Evolutionary conservation across 2,113 vertebrate genomes (phyloP), one percentile per base, ranked within the genome.

Genomic region (Amphiprion percula): DNA sequence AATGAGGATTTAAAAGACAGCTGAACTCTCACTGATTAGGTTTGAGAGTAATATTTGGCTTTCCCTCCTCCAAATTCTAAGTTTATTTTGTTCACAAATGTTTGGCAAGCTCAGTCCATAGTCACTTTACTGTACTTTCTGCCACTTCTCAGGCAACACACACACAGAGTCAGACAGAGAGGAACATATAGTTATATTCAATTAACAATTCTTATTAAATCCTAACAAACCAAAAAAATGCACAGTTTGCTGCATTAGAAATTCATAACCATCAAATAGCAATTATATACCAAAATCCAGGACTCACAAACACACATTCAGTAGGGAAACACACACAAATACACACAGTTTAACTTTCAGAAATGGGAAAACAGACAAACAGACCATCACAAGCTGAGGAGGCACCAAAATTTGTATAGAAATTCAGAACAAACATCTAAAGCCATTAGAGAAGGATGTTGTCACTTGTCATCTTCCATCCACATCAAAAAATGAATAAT

Each of bases 1-100:
- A 85, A 96, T 94, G 95, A 94, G 94, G 93, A 96, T 96, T 95
- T 96, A 94, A 94, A 95, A 84, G 66, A 79, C 94, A 96, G 92
- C 93, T 82, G 90, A 95, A 96, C 94, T 95, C 93, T 91, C 62
- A 91, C 89, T 94, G 94, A 95, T 96, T 93, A 91, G 83, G 80
- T 91, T 87, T 95, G 84, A 94, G 33, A 68, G 44, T 62, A 53
- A 84, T 77, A 80, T 78, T 80, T 77, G 63, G 28, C 66, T 75
- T 28, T 21, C 54, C 59, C 37, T 28, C 64, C 47, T 56, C 28
- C 23, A 87, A 86, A 84, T 64, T 74, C 59, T 33, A 49, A 61
- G 80, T 79, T 77, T 65, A 73, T 64, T 63, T 74, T 10, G 12
- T 50, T 83, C 55, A 63, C 82, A 80, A 83, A 83, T 78, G 63